These are phyloP conservation scores for Drosophila imparisetae DNA, from an alignment of 2,888 invertebrate species.

Conservation along the genomic window DNA sequence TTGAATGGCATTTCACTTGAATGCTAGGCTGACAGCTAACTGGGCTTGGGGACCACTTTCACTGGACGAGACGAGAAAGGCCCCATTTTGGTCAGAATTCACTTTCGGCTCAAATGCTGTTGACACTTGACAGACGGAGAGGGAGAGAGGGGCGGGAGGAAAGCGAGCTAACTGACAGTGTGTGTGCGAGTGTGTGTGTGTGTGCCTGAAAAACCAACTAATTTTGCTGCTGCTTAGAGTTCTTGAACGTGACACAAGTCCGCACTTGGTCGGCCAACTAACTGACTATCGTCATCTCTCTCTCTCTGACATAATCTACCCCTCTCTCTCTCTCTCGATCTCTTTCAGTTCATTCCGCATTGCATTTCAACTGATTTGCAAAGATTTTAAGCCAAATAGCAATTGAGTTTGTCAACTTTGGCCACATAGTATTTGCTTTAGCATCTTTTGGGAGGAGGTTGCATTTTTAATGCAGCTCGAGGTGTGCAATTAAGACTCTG, in stretches of 20 bases:
- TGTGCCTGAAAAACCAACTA: constrained; percentile 68
- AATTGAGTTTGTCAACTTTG: constrained; percentile 63
- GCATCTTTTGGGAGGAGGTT: neutral
- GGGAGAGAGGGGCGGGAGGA: neutral
- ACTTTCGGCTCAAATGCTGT: constrained; percentile 75
- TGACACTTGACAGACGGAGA: constrained; percentile 60
- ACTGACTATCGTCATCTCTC: constrained; percentile 33
- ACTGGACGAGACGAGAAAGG: constrained; percentile 33
- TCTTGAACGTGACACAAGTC: constrained; percentile 79
- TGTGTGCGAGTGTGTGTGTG: constrained; percentile 2
- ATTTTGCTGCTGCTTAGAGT: constrained; percentile 77
- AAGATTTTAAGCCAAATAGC: constrained; percentile 77
- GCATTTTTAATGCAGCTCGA: neutral
- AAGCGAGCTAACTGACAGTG: constrained; percentile 18
- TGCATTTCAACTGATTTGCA: constrained; percentile 73
- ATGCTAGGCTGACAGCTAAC: constrained; percentile 66
- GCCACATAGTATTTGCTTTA: neutral
- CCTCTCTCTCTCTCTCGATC: too few species aligned
- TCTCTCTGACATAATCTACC: constrained; percentile 4
- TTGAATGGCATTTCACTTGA: constrained; percentile 74
- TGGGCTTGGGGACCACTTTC: constrained; percentile 71
- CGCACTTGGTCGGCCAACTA: constrained; percentile 61
- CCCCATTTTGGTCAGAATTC: constrained; percentile 34
- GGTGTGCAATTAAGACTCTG: neutral
- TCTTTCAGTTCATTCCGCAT: constrained; percentile 26